Conservation (phyloP, 2,888 invertebrate species). For the Hirtodrosophila cameraria region DNA sequence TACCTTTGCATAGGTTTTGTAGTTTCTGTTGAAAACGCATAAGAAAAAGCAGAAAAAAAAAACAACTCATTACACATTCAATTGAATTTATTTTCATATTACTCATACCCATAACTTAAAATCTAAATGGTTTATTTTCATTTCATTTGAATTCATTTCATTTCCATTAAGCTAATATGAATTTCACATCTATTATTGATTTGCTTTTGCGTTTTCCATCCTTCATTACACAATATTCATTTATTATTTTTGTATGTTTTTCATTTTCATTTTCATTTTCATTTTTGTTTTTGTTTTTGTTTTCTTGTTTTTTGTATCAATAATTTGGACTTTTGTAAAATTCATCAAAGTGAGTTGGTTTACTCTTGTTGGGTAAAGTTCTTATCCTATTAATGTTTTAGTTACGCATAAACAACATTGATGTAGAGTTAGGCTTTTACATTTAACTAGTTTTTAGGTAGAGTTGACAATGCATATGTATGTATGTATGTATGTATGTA, state of each 20-base stretch:
- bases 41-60: not conserved
- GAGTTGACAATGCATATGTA: conserved; percentile 66
- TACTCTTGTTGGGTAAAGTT: conserved; percentile 25
- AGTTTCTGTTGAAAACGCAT: too few species aligned
- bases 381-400: conserved; percentile 43
- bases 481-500: conserved; percentile 41
- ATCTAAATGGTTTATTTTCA: conserved; percentile 52
- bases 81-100: conserved; percentile 73
- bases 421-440: conserved; percentile 65
- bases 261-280: conserved; percentile 14
- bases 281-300: conserved; percentile 13
- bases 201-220: conserved; percentile 35
- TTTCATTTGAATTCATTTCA: conserved; percentile 26
- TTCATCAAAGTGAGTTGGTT: conserved; percentile 66
- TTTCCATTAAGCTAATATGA: conserved; percentile 69
- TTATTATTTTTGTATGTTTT: conserved; percentile 13
- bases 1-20: too few species aligned
- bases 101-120: conserved; percentile 62
- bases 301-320: conserved; percentile 42
- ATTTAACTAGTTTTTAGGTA: conserved; percentile 63
- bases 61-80: conserved; percentile 61
- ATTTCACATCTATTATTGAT: conserved; percentile 64
- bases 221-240: conserved; percentile 36
- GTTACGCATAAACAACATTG: conserved; percentile 72
- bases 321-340: conserved; percentile 78